Evolutionary conservation across 2,113 vertebrate species (phyloP).

Genomic region (Suncus etruscus): DNA sequence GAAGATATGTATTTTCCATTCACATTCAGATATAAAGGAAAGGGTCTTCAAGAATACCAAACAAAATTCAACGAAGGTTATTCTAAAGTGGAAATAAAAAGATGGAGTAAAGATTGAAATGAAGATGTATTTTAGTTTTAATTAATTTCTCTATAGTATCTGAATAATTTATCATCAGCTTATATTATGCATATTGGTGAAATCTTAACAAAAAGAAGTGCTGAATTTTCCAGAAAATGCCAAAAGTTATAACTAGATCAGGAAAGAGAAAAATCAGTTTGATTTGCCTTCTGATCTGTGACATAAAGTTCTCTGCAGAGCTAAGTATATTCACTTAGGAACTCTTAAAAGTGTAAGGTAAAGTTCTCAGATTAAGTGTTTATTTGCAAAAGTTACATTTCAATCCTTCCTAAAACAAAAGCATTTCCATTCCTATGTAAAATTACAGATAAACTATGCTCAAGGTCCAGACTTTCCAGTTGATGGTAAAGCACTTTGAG

Average conservation of each 20-base stretch:
- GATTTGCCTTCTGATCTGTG: not conserved
- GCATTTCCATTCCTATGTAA: not conserved
- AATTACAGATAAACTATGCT: not conserved
- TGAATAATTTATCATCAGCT: not conserved
- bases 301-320: not conserved
- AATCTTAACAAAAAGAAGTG: not conserved
- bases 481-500: not conserved
- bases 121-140: not conserved
- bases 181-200: not conserved
- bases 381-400: not conserved
- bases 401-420: not conserved
- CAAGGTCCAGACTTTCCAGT: not conserved
- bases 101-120: not conserved
- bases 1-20: not conserved
- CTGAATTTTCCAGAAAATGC: not conserved
- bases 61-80: not conserved
- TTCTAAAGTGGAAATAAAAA: not conserved
- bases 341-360: not conserved
- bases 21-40: not conserved
- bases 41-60: not conserved
- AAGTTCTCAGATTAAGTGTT: not conserved
- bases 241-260: not conserved
- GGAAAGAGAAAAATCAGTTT: constrained; percentile 19
- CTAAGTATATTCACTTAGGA: not conserved
- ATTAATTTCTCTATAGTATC: not conserved